Percentiles rank a stretch among this genome's conserved stretches.
Conservation (phyloP, 2,113 vertebrate genomes). For the Carettochelys insculpta region DNA sequence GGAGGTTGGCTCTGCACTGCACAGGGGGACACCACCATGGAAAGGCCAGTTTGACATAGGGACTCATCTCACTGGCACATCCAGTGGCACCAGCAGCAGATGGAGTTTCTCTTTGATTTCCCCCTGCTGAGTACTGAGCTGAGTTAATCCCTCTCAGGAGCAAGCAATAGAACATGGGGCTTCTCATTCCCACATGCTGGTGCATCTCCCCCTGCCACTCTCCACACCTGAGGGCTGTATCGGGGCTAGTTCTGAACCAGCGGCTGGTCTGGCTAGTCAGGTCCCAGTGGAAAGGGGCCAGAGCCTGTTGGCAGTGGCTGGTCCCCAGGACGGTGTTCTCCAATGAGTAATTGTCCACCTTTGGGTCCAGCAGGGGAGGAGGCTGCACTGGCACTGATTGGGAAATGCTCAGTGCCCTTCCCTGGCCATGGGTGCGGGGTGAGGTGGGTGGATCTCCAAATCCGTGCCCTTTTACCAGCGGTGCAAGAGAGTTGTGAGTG, state of each 20-base stretch:
- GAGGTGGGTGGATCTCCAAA: background rate
- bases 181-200: background rate
- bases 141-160: too few relatives aligned
- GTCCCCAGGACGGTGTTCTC: background rate
- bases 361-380: background rate
- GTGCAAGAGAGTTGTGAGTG: background rate
- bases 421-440: background rate
- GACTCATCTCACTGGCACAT: background rate
- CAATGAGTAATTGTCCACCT: background rate
- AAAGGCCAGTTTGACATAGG: background rate
- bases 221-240: background rate
- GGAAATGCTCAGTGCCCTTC: background rate
- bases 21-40: background rate
- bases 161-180: background rate
- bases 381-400: background rate
- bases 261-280: background rate
- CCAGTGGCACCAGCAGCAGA: background rate
- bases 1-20: accelerated
- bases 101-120: background rate
- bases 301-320: background rate
- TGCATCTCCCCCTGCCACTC: background rate
- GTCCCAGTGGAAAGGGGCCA: background rate
- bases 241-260: background rate
- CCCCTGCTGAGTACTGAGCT: background rate
- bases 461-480: background rate